A percentile compares a stretch with the other conserved stretches of the same genome.
These are phyloP conservation scores for Erebia palarica DNA, from an alignment of 2,888 invertebrate species.

Conservation along the genomic window DNA sequence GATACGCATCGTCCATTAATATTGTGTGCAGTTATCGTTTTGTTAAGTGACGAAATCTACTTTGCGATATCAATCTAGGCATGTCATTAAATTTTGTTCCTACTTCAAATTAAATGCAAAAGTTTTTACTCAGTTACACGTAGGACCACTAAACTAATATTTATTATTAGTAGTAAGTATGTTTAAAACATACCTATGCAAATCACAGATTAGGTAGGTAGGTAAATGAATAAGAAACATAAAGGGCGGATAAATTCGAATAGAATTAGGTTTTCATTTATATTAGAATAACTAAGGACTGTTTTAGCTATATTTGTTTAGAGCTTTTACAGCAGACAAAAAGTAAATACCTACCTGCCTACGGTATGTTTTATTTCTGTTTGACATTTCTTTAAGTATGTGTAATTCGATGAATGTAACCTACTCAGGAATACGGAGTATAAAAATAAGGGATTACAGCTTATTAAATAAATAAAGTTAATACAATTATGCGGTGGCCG, in stretches of 20 bases:
- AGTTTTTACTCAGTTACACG: neutral
- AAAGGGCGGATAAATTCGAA: no score
- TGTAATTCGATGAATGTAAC: neutral
- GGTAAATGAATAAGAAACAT: no score
- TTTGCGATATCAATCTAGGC: slow-evolving; percentile 26
- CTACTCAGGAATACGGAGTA: slow-evolving; percentile 16
- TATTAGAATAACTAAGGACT: no score
- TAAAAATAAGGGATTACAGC: slow-evolving; percentile 44
- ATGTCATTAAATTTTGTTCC: slow-evolving; percentile 14
- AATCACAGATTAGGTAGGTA: no score
- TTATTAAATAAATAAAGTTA: slow-evolving; percentile 49
- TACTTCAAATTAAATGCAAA: slow-evolving; percentile 4
- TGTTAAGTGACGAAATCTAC: slow-evolving; percentile 27
- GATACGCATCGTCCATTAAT: slow-evolving; percentile 31
- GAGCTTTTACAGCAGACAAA: neutral
- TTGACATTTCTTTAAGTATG: neutral
- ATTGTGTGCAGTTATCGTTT: slow-evolving; percentile 23
- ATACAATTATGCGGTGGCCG: slow-evolving; percentile 46
- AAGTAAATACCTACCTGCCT: neutral
- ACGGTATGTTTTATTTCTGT: neutral
- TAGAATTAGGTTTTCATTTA: no score
- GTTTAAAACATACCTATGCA: no score
- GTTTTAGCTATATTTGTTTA: no score
- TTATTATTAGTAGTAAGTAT: no score
- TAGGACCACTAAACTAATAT: no score